Base-by-base conservation (phyloP, 2,888 invertebrate species). In the Meteorus cinctellus region DNA sequence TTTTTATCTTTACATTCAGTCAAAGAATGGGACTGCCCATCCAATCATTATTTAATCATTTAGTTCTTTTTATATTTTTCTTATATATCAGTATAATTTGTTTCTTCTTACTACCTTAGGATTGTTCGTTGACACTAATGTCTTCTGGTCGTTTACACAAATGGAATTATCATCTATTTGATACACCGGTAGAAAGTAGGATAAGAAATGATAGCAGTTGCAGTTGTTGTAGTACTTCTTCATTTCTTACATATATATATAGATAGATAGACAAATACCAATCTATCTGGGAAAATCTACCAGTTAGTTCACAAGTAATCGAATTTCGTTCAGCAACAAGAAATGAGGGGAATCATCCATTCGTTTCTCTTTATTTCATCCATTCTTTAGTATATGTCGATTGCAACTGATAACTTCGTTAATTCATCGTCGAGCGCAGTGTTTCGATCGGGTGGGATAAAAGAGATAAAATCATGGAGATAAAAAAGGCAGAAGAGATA, bases 351-450 rank as follows among this genome's bases (percentile, higher is more conserved):
- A 76, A n/a, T 62, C 41, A 72, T 72, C 48, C 55, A 14, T 68
- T 63, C 72, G 19, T 55, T 55, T 5, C 48, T 55, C 48, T 48
- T n/a, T n/a, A 19, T 19, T 55, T 55, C 10, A 8, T 41, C 5
- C 19, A 1, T 24, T 19, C 10, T n/a, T 6, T 55, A n/a, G 55
- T 55, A 55, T 67, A 60, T 19, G 60, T 62, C 67, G 72, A 72
- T 68, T 48, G 19, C 51, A 71, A 72, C 70, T 66, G 66, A 70
- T 70, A 70, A 36, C 70, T 62, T 31, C 12, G 70, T 70, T 70
- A 59, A 71, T 75, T 34, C 70, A 75, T 75, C 65, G 75, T 69
- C 65, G 45, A 45, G 59, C 19, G 66, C 66, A 31, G 55, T 69
- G 14, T 48, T 34, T 55, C 55, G 19, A 55, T 55, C n/a, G 55